phyloP scores from a whole-genome alignment of 2,888 invertebrate genomes.

The Melolontha melolontha region DNA sequence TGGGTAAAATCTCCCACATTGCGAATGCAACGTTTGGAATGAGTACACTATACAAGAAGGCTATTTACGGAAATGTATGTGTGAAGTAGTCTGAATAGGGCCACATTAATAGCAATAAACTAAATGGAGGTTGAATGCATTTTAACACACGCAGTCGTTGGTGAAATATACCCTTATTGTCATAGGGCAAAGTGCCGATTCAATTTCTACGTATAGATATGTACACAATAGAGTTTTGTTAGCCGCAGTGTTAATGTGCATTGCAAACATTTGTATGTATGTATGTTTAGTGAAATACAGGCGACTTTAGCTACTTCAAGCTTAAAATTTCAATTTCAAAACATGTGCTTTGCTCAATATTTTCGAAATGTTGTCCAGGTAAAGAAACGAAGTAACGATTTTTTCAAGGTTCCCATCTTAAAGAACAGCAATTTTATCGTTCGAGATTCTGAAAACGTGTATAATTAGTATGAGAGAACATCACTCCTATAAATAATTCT shows the following conservation, averaged over 20 bases:
- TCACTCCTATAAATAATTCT: no score
- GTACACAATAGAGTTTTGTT: constrained; percentile 33
- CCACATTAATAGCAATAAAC: constrained; percentile 21
- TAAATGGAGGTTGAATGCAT: constrained; percentile 26
- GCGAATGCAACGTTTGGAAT: constrained; percentile 2
- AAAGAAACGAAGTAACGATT: no score
- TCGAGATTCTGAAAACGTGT: no score
- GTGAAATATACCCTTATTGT: constrained; percentile 33
- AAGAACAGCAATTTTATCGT: no score
- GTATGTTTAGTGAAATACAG: no score
- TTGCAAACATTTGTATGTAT: constrained; percentile 13
- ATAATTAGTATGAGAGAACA: no score
- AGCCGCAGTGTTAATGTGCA: constrained; percentile 4
- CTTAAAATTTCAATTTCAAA: no score
- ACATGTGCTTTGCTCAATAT: no score
- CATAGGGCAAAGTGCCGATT: constrained; percentile 26
- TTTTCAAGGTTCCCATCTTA: no score
- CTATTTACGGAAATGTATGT: constrained; percentile 30
- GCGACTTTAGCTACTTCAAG: no score
- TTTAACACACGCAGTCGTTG: constrained; percentile 10
- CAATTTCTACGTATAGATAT: constrained; percentile 15
- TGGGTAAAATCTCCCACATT: constrained; percentile 2
- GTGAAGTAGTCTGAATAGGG: constrained; percentile 18
- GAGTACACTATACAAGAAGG: not conserved
- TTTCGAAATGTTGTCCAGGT: no score